These are phyloP conservation scores for Zhengitettix transpicula DNA, from an alignment of 2,888 invertebrate genomes.

Conservation along the genomic window DNA sequence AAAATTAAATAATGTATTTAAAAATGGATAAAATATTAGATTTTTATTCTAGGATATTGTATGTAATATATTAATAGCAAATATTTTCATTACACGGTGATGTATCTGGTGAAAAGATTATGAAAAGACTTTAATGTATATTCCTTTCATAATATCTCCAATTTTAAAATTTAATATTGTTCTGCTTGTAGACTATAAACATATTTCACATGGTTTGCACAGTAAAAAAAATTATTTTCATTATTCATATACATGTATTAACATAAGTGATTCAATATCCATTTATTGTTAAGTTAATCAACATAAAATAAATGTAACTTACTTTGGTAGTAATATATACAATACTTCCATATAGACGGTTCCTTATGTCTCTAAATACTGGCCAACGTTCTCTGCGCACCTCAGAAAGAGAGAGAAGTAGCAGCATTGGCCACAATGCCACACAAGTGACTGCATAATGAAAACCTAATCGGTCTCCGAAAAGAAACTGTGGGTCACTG, in stretches of 20 bases:
- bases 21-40: no score
- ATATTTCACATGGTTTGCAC: no score
- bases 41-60: no score
- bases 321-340: conserved; percentile 70
- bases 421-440: conserved; percentile 58
- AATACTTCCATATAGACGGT: conserved; percentile 62
- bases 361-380: conserved; percentile 63
- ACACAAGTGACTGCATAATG: conserved; percentile 70
- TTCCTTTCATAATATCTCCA: no score
- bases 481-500: conserved; percentile 43
- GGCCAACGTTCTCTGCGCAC: conserved; percentile 30
- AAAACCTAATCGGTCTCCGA: conserved; percentile 38
- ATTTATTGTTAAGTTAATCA: neutral
- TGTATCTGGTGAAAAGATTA: no score
- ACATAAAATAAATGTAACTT: conserved; percentile 18
- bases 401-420: conserved; percentile 40
- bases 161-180: no score
- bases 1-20: no score
- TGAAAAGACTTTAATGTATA: no score
- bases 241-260: neutral
- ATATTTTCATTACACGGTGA: no score
- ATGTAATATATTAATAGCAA: no score
- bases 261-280: neutral
- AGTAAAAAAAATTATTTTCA: no score
- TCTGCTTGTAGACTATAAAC: no score